These are phyloP conservation scores for Platycheirus albimanus DNA, from an alignment of 2,888 invertebrate species.

Conservation along the genomic window DNA sequence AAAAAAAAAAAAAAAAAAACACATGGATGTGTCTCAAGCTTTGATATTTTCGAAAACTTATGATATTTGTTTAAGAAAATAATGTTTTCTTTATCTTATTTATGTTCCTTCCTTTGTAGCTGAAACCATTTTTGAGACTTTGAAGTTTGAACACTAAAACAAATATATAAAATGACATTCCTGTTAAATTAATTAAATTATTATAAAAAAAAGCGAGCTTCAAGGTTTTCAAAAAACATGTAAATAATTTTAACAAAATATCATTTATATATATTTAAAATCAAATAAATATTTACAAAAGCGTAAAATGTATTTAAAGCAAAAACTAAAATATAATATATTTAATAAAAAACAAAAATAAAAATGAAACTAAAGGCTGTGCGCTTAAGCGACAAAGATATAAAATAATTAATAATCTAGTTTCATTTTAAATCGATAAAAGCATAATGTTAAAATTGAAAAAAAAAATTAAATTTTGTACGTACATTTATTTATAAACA, in stretches of 20 bases:
- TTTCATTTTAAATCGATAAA: slow-evolving; percentile 22
- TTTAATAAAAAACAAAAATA: slow-evolving; percentile 6
- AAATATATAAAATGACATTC: slow-evolving; percentile 48
- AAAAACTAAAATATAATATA: slow-evolving; percentile 26
- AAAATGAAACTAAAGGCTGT: slow-evolving; percentile 66
- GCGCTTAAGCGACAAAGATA: slow-evolving; percentile 70
- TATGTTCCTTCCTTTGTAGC: not conserved
- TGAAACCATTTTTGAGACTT: not conserved
- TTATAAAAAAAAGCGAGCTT: slow-evolving; percentile 46
- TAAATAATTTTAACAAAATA: slow-evolving; percentile 30
- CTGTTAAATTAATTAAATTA: slow-evolving; percentile 37
- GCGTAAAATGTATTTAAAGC: slow-evolving; percentile 9
- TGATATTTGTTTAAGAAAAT: slow-evolving; percentile 1
- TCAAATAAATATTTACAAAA: slow-evolving; percentile 38
- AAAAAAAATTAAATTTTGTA: slow-evolving; percentile 17
- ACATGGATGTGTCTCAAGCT: slow-evolving; percentile 14
- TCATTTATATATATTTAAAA: slow-evolving; percentile 10
- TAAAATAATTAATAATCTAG: slow-evolving; percentile 47
- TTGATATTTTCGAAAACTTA: slow-evolving; percentile 2
- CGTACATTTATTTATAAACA: slow-evolving; percentile 3
- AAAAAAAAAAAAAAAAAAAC: no score
- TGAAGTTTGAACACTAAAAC: not conserved
- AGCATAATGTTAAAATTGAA: slow-evolving; percentile 34
- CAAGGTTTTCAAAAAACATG: slow-evolving; percentile 38
- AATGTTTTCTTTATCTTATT: not conserved